Evolutionary conservation across 2,797 vertebrate genomes (phyloP).

Genomic region (Phataginus tricuspis): DNA sequence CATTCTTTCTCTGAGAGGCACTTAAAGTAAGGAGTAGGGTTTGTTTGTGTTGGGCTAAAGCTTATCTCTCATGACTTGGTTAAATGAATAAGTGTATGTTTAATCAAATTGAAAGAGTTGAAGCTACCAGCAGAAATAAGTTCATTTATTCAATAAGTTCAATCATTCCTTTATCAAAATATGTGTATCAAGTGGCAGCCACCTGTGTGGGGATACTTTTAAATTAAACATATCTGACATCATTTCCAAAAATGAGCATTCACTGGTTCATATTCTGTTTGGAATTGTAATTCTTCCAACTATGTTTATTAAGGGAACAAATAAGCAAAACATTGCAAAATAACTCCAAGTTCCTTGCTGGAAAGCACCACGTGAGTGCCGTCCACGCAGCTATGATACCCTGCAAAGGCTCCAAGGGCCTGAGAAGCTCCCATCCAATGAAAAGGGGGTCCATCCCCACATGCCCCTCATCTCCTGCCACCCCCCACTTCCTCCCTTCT

Average conservation of each 20-base stretch:
- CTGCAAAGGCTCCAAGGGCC: neutral
- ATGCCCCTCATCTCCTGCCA: neutral
- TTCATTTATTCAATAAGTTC: neutral
- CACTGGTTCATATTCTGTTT: neutral
- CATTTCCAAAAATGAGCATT: neutral
- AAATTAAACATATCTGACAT: neutral
- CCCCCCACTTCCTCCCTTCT: neutral
- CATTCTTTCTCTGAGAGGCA: neutral
- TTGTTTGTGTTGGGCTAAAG: neutral
- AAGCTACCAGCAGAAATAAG: neutral
- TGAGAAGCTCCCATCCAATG: neutral
- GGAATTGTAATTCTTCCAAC: neutral
- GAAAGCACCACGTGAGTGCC: neutral
- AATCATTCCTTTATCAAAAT: neutral
- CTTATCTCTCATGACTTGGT: neutral
- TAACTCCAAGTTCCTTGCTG: neutral
- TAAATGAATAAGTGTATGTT: neutral
- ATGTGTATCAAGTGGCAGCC: neutral
- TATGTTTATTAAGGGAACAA: neutral
- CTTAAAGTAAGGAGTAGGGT: neutral
- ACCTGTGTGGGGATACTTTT: neutral
- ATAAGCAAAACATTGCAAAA: neutral
- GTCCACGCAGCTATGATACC: neutral
- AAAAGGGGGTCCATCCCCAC: neutral
- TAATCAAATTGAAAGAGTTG: neutral